Percentiles rank a stretch among this genome's conserved stretches.
Conservation (phyloP, 2,888 invertebrate genomes). For the Ametastegia equiseti region DNA sequence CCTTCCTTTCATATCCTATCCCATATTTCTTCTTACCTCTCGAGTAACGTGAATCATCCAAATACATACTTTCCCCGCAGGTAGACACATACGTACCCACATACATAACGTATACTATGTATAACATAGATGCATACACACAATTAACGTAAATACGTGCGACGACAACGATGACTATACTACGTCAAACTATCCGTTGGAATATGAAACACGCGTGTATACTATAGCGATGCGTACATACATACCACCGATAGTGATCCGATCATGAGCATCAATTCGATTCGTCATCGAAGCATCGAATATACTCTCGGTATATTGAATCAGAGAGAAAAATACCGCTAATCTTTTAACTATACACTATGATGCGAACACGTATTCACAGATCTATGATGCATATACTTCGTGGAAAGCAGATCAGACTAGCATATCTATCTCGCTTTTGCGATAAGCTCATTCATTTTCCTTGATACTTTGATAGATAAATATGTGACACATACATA, state of each 20-base stretch:
- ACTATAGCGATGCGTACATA: background rate
- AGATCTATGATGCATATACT: background rate
- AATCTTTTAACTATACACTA: background rate
- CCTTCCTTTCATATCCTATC: background rate
- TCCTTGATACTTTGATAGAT: too few species aligned
- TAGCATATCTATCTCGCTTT: too few species aligned
- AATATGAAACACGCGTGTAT: slow-evolving; percentile 21
- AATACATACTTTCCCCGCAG: slow-evolving; percentile 14
- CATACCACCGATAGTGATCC: background rate
- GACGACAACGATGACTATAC: background rate
- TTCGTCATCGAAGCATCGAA: slow-evolving; percentile 32
- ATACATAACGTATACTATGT: too few species aligned
- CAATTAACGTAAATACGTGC: background rate
- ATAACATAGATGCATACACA: too few species aligned
- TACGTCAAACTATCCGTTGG: background rate
- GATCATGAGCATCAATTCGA: background rate
- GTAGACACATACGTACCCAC: background rate
- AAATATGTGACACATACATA: too few species aligned
- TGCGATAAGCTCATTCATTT: too few species aligned
- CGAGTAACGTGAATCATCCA: slow-evolving; percentile 14
- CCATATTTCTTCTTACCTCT: background rate
- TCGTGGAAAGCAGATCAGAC: background rate
- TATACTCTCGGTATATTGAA: too few species aligned
- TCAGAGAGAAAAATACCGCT: slow-evolving; percentile 9
- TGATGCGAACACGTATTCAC: background rate